Evolutionary conservation across 2,888 invertebrate species (phyloP), one percentile per base, ranked within the genome.

Genomic region (Melanchra persicariae): DNA sequence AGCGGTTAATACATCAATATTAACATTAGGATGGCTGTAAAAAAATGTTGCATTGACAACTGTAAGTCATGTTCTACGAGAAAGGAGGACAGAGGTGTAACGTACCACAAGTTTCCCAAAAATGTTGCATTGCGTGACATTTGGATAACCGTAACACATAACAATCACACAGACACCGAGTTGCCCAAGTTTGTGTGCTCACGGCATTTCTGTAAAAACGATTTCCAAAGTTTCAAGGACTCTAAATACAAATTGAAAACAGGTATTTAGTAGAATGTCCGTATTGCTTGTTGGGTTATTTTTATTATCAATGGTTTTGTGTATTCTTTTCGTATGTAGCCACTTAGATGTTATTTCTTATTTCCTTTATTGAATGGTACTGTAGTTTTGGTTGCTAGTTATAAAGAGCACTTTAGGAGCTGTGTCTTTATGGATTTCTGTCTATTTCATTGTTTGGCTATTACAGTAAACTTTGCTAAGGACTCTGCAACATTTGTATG

Each of bases 41-140:
- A 97, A 92, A 96, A 96, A 93, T 97, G 97, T 94, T 96, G 96
- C 89, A 95, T 97, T 85, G 94, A 95, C 84, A 96, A 96, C 86
- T 97, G 97, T 94, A 93, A 95, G 80, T 97, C 97, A 63, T 96
- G 97, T 89, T 96, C 97, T 47, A 94, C 95, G 74, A 95, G 97
- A 88, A 91, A 94, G 72, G 97, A 97, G 91, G 97, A 97, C 89
- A 93, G 96, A 81, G 98, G 98, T 77, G 97, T 98, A 47, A 98
- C 98, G 49, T 97, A 97, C 88, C 98, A 98, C 91, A 97, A 97
- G 85, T 97, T 97, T 87, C 98, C 98, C 3, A 96, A 97, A 90
- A 97, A 97, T 89, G 88, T 93, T 34, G 94, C 94, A 70, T 94
- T 97, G 70, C 94, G 97, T 68, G 95, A 96, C 61, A 96, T 95